Conservation (phyloP, 2,888 invertebrate species). For the Entomobrya proxima region DNA sequence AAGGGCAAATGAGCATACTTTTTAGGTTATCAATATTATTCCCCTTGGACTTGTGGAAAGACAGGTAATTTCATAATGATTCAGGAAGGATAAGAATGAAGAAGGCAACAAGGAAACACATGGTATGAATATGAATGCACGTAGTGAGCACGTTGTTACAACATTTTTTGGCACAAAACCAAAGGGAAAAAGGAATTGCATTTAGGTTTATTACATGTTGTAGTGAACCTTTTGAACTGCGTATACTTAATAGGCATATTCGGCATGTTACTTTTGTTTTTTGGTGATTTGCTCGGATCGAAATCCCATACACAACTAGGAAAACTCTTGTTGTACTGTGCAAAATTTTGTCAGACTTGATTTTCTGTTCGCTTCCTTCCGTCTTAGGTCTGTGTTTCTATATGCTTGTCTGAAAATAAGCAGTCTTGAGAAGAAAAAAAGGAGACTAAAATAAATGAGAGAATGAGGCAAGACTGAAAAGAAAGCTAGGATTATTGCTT, state of each 20-base stretch:
- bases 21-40: slow-evolving; percentile 19
- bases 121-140: background rate
- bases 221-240: background rate
- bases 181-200: background rate
- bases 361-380: background rate
- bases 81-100: slow-evolving; percentile 4
- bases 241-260: too few species aligned
- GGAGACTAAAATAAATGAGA: background rate
- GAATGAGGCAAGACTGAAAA: background rate
- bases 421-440: background rate
- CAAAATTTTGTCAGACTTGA: background rate
- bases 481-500: background rate
- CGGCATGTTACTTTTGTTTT: too few species aligned
- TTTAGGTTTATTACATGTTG: background rate
- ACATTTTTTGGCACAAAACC: slow-evolving; percentile 22
- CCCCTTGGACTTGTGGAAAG: slow-evolving; percentile 26
- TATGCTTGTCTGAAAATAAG: slow-evolving; percentile 24
- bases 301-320: too few species aligned
- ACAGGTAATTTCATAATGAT: slow-evolving; percentile 39
- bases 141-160: background rate
- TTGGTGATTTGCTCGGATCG: background rate
- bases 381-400: too few species aligned
- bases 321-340: background rate
- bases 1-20: background rate
- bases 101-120: slow-evolving; percentile 16